A percentile compares a stretch with the other conserved stretches of the same genome.
These are phyloP conservation scores for Oegoconia quadripuncta DNA, from an alignment of 2,888 invertebrate genomes.

Conservation along the genomic window DNA sequence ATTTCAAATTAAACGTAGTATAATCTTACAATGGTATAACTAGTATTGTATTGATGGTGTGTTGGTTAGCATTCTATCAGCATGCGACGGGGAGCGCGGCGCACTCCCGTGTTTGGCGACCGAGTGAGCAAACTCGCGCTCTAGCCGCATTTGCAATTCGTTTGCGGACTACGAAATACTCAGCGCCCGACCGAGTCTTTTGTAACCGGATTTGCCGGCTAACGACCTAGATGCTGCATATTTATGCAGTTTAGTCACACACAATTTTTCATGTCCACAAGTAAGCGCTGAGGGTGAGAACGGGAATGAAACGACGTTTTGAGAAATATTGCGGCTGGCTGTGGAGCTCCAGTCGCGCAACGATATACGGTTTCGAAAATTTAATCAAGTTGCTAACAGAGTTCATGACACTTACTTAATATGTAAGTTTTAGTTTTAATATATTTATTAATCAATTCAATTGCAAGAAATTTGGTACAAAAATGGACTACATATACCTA, in stretches of 20 bases:
- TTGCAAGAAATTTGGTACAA: no score
- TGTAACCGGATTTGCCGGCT: slow-evolving; percentile 64
- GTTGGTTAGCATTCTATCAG: slow-evolving; percentile 35
- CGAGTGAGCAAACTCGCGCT: slow-evolving; percentile 35
- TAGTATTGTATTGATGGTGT: no score
- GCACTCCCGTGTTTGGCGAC: slow-evolving; percentile 46
- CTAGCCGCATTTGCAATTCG: slow-evolving; percentile 36
- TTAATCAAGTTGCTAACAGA: no score
- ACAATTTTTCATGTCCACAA: slow-evolving; percentile 38
- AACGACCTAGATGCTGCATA: slow-evolving; percentile 63
- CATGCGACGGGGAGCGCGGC: slow-evolving; percentile 30
- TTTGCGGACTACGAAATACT: slow-evolving; percentile 35
- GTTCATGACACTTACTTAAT: no score
- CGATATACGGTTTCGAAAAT: no score
- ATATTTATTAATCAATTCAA: no score
- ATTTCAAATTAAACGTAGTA: no score
- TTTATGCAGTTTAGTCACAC: slow-evolving; percentile 58
- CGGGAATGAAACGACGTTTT: neutral
- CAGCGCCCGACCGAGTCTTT: slow-evolving; percentile 46
- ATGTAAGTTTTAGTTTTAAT: no score
- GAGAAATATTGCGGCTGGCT: no score
- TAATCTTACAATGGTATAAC: no score
- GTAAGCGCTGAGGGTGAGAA: neutral
- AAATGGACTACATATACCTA: no score
- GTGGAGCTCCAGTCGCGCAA: no score